Conservation (phyloP, 1,140 invertebrate species). For the Drosophila funebris region DNA sequence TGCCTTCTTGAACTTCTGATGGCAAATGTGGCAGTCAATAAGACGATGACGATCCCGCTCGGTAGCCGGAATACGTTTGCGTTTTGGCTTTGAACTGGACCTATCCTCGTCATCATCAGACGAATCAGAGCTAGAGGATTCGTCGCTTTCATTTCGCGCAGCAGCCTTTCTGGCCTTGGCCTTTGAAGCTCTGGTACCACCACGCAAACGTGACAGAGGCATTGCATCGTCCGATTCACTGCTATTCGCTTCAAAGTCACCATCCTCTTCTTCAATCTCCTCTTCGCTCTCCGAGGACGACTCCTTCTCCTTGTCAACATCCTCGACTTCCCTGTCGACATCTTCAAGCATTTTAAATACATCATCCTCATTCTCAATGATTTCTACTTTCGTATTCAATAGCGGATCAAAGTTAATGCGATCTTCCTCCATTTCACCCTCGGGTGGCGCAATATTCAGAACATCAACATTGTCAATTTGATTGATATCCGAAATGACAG, state of each 20-base stretch:
- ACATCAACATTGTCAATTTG: conserved; percentile 57
- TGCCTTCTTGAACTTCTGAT: conserved; percentile 78
- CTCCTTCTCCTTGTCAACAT: conserved; percentile 50
- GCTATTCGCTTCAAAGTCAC: conserved; percentile 60
- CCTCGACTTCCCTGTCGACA: conserved; percentile 72
- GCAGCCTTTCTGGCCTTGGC: conserved; percentile 24
- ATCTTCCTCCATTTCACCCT: conserved; percentile 67
- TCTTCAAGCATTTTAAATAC: conserved; percentile 78
- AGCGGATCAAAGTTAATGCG: conserved; percentile 73
- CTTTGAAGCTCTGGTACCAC: conserved; percentile 13
- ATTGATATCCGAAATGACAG: conserved; percentile 33
- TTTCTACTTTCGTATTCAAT: conserved; percentile 74
- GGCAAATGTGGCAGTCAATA: conserved; percentile 79
- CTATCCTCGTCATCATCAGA: conserved; percentile 33
- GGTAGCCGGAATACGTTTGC: conserved; percentile 58
- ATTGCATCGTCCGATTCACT: conserved; percentile 66
- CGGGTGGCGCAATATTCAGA: conserved; percentile 37
- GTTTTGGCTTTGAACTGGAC: conserved; percentile 53
- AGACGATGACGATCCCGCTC: conserved; percentile 61
- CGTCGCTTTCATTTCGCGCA: conserved; percentile 13
- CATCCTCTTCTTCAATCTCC: conserved; percentile 30
- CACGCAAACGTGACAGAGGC: conserved; percentile 62
- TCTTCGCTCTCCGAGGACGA: conserved; percentile 51
- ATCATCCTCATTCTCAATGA: conserved; percentile 78
- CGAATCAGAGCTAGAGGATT: conserved; percentile 50